Conservation (phyloP, 2,797 vertebrate species). For the Botia kubotai region DNA sequence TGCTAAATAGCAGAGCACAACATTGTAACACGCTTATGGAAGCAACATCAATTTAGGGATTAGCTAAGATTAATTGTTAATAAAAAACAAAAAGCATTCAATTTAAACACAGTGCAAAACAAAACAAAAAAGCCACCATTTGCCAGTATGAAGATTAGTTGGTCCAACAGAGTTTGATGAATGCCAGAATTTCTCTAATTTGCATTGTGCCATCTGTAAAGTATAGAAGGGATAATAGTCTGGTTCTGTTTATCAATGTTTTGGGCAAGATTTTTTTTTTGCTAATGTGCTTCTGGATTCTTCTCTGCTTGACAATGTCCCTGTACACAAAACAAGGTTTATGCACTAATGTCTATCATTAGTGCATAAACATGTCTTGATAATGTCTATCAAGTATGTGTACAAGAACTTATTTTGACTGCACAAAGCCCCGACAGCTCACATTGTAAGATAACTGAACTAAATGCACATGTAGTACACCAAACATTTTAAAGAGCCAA, state of each 20-base stretch:
- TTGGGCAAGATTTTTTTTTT: background rate
- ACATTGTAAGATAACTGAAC: no score
- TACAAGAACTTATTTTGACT: background rate
- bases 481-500: background rate
- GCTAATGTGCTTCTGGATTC: background rate
- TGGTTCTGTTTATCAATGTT: background rate
- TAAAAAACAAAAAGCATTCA: background rate
- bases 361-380: no score
- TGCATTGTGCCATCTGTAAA: slow-evolving; percentile 1
- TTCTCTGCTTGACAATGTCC: no score
- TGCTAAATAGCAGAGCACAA: no score
- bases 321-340: no score
- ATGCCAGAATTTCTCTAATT: slow-evolving; percentile 5
- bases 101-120: background rate
- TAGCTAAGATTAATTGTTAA: background rate
- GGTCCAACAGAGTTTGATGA: background rate
- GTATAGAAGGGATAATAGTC: slow-evolving; percentile 6
- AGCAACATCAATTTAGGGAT: background rate
- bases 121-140: background rate
- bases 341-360: no score
- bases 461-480: background rate
- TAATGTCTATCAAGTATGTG: background rate
- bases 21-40: background rate
- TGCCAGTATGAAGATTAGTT: background rate
- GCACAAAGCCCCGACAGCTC: background rate